phyloP scores from a whole-genome alignment of 2,113 vertebrate genomes.

The Cisticola juncidis region DNA sequence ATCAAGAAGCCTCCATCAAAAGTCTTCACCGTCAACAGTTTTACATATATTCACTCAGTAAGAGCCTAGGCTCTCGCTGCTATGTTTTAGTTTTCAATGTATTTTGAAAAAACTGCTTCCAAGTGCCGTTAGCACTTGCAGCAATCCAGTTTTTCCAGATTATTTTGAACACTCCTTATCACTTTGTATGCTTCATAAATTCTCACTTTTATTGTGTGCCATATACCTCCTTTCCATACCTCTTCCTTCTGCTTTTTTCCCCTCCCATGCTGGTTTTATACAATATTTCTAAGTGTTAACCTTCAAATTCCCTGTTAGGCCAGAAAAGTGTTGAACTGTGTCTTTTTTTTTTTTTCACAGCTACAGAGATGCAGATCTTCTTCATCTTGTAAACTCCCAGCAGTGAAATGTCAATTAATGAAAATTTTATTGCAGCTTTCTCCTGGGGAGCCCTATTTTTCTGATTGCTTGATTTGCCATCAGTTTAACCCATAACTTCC shows the following conservation, averaged over 20 bases:
- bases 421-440: neutral
- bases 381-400: neutral
- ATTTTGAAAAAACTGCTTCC: neutral
- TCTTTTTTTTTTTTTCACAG: neutral
- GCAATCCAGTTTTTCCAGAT: constrained; percentile 26
- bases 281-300: neutral
- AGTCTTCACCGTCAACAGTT: neutral
- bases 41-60: neutral
- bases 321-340: neutral
- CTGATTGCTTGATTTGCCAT: neutral
- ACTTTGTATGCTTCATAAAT: constrained; percentile 14
- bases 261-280: neutral
- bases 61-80: neutral
- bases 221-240: neutral
- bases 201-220: constrained; percentile 2
- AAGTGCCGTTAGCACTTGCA: neutral
- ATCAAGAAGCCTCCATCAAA: neutral
- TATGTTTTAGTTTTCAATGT: neutral
- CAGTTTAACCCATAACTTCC: neutral
- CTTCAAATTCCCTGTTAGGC: neutral
- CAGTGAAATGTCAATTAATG: neutral
- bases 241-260: neutral
- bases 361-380: neutral
- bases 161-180: constrained; percentile 6
- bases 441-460: neutral